These are phyloP conservation scores for Resseliella maxima DNA, from an alignment of 2,888 invertebrate genomes.

Conservation along the genomic window DNA sequence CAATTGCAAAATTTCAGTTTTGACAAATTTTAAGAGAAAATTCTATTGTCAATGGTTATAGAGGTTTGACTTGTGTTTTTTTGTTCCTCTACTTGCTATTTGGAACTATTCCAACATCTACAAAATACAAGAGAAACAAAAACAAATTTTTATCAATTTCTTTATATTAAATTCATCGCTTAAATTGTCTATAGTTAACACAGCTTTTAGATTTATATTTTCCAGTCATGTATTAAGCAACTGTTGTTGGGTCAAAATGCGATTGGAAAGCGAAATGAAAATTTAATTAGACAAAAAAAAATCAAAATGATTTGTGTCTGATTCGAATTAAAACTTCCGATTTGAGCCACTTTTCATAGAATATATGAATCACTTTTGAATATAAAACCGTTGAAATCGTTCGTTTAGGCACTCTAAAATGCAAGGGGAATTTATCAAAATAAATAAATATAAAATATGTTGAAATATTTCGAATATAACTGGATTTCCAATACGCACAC, in stretches of 20 bases:
- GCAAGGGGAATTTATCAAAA: too few relatives aligned
- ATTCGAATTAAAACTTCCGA: too few relatives aligned
- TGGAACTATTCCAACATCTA: conserved; percentile 1
- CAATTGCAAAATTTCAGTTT: too few relatives aligned
- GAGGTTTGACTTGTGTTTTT: conserved; percentile 10
- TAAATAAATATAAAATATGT: too few relatives aligned
- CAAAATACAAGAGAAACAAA: background rate
- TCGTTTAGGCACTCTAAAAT: too few relatives aligned
- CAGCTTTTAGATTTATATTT: background rate
- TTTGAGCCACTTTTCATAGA: background rate
- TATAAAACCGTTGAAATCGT: too few relatives aligned
- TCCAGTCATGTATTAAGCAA: background rate
- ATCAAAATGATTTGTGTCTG: background rate
- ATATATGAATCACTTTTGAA: too few relatives aligned
- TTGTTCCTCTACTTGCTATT: background rate
- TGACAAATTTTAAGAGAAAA: too few relatives aligned
- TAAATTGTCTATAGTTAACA: conserved; percentile 10
- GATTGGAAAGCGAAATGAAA: background rate
- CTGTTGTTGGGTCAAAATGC: too few relatives aligned
- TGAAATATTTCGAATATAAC: too few relatives aligned
- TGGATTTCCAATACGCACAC: too few relatives aligned
- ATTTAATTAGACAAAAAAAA: background rate
- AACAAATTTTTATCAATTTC: background rate
- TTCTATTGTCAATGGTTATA: conserved; percentile 25
- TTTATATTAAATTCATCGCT: background rate